Percentiles rank a stretch among this genome's conserved stretches.
phyloP scores from a whole-genome alignment of 2,797 vertebrate genomes.

The Apodemus agrarius region DNA sequence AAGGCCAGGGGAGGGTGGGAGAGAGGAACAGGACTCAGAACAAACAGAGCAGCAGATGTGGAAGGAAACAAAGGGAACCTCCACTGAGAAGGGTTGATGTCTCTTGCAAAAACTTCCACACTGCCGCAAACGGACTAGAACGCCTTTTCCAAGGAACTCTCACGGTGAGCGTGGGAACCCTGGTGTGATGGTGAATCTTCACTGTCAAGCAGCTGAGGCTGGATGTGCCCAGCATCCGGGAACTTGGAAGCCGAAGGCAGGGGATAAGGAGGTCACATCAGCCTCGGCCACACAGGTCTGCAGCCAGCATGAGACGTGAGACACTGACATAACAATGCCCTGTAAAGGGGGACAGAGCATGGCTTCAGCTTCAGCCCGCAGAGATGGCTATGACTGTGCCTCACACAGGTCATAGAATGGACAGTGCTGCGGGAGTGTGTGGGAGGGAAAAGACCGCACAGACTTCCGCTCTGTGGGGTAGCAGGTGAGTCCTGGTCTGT shows the following conservation, averaged over 20 bases:
- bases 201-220: background rate
- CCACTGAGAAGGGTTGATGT: background rate
- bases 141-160: no score
- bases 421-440: background rate
- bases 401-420: background rate
- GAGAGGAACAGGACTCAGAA: no score
- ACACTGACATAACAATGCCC: background rate
- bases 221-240: background rate
- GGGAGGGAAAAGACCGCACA: background rate
- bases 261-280: background rate
- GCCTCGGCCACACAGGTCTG: background rate
- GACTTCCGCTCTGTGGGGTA: background rate
- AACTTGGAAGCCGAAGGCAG: background rate
- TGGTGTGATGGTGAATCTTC: background rate
- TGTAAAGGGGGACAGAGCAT: background rate
- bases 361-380: background rate
- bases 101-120: background rate
- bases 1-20: no score
- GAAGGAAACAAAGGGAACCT: background rate
- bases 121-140: background rate
- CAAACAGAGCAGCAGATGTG: background rate
- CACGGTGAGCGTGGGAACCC: background rate
- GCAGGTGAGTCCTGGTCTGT: background rate
- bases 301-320: background rate
- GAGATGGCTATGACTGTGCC: background rate